Evolutionary conservation across 2,797 vertebrate species (phyloP).

Genomic region (Sebastes paucispinis): DNA sequence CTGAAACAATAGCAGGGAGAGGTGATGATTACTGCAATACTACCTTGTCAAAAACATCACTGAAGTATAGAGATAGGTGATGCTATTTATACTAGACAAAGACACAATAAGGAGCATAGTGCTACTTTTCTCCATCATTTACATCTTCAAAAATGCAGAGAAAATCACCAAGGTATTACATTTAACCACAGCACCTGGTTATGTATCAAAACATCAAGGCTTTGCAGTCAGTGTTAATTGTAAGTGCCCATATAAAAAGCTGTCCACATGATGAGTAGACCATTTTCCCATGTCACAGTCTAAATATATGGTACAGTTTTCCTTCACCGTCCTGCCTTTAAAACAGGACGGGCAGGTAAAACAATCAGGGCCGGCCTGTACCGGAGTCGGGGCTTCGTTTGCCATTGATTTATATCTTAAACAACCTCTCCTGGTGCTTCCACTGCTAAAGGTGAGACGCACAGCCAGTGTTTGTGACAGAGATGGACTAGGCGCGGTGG

Average conservation of each 20-base stretch:
- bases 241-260: slow-evolving; percentile 16
- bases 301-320: slow-evolving; percentile 59
- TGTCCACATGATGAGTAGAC: slow-evolving; percentile 47
- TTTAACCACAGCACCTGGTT: slow-evolving; percentile 15
- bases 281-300: slow-evolving; percentile 37
- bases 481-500: slow-evolving; percentile 73
- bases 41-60: slow-evolving; percentile 58
- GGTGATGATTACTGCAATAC: slow-evolving; percentile 34
- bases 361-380: slow-evolving; percentile 56
- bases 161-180: not conserved
- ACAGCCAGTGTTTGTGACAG: slow-evolving; percentile 72
- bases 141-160: slow-evolving; percentile 4
- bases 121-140: slow-evolving; percentile 26
- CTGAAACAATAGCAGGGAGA: slow-evolving; percentile 32
- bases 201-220: slow-evolving; percentile 25
- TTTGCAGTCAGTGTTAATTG: slow-evolving; percentile 39
- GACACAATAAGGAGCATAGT: slow-evolving; percentile 13
- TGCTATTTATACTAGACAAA: slow-evolving; percentile 41
- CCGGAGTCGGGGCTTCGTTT: slow-evolving; percentile 55
- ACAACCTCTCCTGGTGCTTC: slow-evolving; percentile 71
- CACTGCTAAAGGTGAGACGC: slow-evolving; percentile 75
- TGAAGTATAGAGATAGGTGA: slow-evolving; percentile 22
- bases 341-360: slow-evolving; percentile 59
- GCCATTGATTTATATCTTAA: slow-evolving; percentile 76
- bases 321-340: slow-evolving; percentile 53